These are phyloP conservation scores for Acanthurus leucopareius DNA, from an alignment of 2,797 vertebrate genomes.

Conservation along the genomic window DNA sequence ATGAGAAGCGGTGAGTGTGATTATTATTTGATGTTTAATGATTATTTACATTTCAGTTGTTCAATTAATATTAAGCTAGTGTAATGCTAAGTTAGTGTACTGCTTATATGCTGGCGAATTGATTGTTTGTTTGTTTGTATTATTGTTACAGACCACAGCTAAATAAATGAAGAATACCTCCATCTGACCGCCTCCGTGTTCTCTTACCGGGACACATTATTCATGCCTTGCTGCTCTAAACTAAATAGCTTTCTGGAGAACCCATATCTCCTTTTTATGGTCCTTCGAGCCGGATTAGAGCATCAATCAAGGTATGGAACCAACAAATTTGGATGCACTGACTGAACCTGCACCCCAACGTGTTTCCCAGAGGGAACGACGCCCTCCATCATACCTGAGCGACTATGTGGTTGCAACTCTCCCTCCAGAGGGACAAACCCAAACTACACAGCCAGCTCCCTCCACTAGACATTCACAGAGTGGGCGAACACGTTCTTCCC, in stretches of 20 bases:
- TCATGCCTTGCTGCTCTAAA: background rate
- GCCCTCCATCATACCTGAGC: constrained; percentile 1
- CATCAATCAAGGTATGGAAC: constrained; percentile 14
- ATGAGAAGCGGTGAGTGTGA: too few relatives aligned
- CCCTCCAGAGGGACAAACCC: constrained; percentile 20
- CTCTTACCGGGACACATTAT: background rate
- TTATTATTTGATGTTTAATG: too few relatives aligned
- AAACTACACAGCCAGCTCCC: background rate
- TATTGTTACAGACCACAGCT: too few relatives aligned
- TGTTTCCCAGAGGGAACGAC: constrained; percentile 9
- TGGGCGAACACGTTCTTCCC: background rate
- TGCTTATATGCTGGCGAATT: too few relatives aligned
- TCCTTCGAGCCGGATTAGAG: constrained; percentile 26
- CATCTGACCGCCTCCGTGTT: background rate
- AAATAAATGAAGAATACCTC: too few relatives aligned
- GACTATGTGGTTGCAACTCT: constrained; percentile 32
- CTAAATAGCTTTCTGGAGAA: background rate
- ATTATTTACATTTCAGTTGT: too few relatives aligned
- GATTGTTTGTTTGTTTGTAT: too few relatives aligned
- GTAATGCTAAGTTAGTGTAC: too few relatives aligned
- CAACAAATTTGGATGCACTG: background rate
- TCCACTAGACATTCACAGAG: background rate
- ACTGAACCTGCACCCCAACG: constrained; percentile 1
- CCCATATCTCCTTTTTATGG: background rate
- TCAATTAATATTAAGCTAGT: too few relatives aligned